Conservation (phyloP, 2,888 invertebrate genomes). For the Meghimatium bilineatum region DNA sequence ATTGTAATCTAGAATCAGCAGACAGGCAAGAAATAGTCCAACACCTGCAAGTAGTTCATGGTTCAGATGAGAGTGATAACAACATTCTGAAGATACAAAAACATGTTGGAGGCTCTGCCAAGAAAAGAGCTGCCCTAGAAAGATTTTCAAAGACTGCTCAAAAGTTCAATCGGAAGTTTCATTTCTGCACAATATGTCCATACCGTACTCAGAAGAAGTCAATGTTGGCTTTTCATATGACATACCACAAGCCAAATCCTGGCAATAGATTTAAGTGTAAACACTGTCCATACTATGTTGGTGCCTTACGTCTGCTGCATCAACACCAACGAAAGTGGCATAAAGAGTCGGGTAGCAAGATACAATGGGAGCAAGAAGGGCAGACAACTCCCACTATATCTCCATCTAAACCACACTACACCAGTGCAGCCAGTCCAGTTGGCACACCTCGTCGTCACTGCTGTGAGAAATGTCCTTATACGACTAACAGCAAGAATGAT, state of each 20-base stretch:
- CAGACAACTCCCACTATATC: constrained; percentile 39
- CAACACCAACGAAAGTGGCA: constrained; percentile 81
- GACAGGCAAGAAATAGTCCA: constrained; percentile 61
- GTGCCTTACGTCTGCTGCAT: constrained; percentile 78
- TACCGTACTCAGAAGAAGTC: constrained; percentile 78
- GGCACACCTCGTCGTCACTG: constrained; percentile 81
- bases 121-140: not conserved
- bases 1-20: constrained; percentile 63
- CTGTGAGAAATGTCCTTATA: constrained; percentile 89
- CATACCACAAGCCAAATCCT: constrained; percentile 83
- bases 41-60: constrained; percentile 66
- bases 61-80: constrained; percentile 59
- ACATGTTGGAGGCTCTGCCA: not conserved
- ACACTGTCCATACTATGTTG: constrained; percentile 88
- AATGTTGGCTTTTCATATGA: constrained; percentile 79
- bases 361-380: constrained; percentile 78
- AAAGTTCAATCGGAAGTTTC: constrained; percentile 56
- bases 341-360: constrained; percentile 45
- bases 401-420: constrained; percentile 36
- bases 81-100: constrained; percentile 43
- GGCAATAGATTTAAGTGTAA: constrained; percentile 87
- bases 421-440: constrained; percentile 17
- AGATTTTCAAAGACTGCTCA: not conserved
- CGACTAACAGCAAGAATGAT: constrained; percentile 90
- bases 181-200: constrained; percentile 84